phyloP scores from a whole-genome alignment of 2,888 invertebrate genomes.

The Trimorus sp. region DNA sequence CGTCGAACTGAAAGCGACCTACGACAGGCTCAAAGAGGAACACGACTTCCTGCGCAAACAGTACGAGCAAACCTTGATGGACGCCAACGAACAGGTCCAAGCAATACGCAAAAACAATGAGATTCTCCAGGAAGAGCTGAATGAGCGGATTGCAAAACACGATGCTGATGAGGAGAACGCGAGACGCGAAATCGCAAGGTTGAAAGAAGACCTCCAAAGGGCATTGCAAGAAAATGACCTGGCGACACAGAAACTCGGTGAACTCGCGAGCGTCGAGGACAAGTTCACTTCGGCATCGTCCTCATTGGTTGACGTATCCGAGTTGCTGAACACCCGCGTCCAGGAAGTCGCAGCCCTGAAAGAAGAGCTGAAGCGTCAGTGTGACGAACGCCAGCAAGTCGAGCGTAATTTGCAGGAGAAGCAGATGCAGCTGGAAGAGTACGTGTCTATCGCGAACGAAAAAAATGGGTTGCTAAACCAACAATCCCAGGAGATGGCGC shows the following conservation, averaged over 20 bases:
- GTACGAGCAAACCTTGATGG: slow-evolving; percentile 74
- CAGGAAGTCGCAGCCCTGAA: slow-evolving; percentile 77
- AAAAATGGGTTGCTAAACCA: slow-evolving; percentile 27
- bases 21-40: slow-evolving; percentile 71
- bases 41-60: slow-evolving; percentile 70
- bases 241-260: slow-evolving; percentile 78
- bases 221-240: slow-evolving; percentile 72
- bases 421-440: slow-evolving; percentile 69
- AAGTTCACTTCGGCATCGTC: slow-evolving; percentile 62
- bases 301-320: slow-evolving; percentile 74
- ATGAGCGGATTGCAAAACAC: slow-evolving; percentile 68
- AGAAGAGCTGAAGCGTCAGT: slow-evolving; percentile 73
- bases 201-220: slow-evolving; percentile 66
- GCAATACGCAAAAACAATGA: slow-evolving; percentile 71
- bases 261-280: slow-evolving; percentile 80
- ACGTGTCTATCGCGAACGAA: slow-evolving; percentile 10
- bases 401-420: slow-evolving; percentile 74
- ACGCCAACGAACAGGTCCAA: slow-evolving; percentile 73
- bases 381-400: slow-evolving; percentile 67
- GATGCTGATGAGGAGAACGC: slow-evolving; percentile 66
- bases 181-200: slow-evolving; percentile 44
- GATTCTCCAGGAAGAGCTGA: slow-evolving; percentile 68
- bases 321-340: slow-evolving; percentile 73
- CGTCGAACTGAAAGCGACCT: slow-evolving; percentile 63
- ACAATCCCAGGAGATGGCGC: slow-evolving; percentile 64